Conservation (phyloP, 2,888 invertebrate genomes). For the Tetramorium bicarinatum region DNA sequence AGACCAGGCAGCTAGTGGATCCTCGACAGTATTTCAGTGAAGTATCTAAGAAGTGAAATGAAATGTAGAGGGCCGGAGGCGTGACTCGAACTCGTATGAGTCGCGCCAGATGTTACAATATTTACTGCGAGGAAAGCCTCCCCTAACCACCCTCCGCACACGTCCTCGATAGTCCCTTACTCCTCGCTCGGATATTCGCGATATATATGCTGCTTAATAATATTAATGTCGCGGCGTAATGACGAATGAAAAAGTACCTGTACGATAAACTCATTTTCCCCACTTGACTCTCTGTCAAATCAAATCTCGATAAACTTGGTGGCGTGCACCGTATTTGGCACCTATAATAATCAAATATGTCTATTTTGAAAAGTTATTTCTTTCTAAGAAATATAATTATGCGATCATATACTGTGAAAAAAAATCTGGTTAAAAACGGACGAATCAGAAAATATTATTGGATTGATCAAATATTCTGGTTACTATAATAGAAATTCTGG, state of each 20-base stretch:
- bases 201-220: slow-evolving; percentile 64
- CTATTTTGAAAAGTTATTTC: neutral
- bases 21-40: slow-evolving; percentile 80
- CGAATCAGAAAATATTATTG: too few species aligned
- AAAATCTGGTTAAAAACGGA: too few species aligned
- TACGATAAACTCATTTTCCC: neutral
- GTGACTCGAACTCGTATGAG: slow-evolving; percentile 83
- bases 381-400: neutral
- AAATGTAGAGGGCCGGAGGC: slow-evolving; percentile 82
- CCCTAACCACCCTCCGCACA: slow-evolving; percentile 51
- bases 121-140: slow-evolving; percentile 79
- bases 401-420: neutral
- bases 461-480: too few species aligned
- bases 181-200: slow-evolving; percentile 64
- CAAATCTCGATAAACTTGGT: slow-evolving; percentile 5
- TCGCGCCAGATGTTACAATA: slow-evolving; percentile 84
- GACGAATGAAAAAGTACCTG: neutral
- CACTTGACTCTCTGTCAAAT: neutral
- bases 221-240: slow-evolving; percentile 68
- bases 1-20: slow-evolving; percentile 72
- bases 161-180: slow-evolving; percentile 54
- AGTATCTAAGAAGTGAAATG: slow-evolving; percentile 83
- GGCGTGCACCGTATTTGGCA: neutral
- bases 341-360: neutral
- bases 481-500: too few species aligned